Evolutionary conservation across 1,140 invertebrate species (phyloP), one percentile per base, ranked within the genome.

Genomic region (Drosophila parvula): DNA sequence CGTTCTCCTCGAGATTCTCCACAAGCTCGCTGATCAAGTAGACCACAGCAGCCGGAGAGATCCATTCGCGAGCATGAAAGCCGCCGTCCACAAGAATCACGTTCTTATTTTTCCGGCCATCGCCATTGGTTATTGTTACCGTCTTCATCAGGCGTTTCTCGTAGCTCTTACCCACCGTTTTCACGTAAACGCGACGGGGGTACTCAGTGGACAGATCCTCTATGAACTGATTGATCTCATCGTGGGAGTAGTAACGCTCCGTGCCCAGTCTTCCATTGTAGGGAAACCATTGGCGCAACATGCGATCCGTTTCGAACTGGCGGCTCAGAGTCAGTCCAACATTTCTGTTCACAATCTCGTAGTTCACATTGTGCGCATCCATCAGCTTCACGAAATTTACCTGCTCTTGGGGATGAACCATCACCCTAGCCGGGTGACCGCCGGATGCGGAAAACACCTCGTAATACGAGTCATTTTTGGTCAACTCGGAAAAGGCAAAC

Each of bases 61-160:
- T 94, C 95, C 95, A 96, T 92, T 96, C 95, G 50, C 95, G 92
- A 0, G 95, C 95, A 89, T 96, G 95, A 7, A 94, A 92, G 9
- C 92, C 93, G 28, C 93, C 93, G 53, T 94, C 94, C 27, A 94
- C 92, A 0, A 94, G 79, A 40, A 94, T 93, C 0, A 94, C 92
- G 5, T 93, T 93, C 65, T 94, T 94, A n/a, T 88, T 90, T 4
- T 82, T n/a, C 10, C 74, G 51, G 5, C 62, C 51, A 68, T 88
- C 80, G 3, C 83, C 86, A 56, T 92, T 93, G 5, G 94, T 94
- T 43, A 94, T 94, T 8, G 92, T 93, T 32, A 94, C 74, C n/a
- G 92, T 93, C 68, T 93, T 93, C 43, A 94, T 83, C 36, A 92
- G 92, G 5, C 94, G 91, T 5, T 93, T 92, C 81, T 94, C 92